A percentile compares a stretch with the other conserved stretches of the same genome.
These are phyloP conservation scores for Spea multiplicata DNA, from an alignment of 2,113 vertebrate genomes.

Conservation along the genomic window DNA sequence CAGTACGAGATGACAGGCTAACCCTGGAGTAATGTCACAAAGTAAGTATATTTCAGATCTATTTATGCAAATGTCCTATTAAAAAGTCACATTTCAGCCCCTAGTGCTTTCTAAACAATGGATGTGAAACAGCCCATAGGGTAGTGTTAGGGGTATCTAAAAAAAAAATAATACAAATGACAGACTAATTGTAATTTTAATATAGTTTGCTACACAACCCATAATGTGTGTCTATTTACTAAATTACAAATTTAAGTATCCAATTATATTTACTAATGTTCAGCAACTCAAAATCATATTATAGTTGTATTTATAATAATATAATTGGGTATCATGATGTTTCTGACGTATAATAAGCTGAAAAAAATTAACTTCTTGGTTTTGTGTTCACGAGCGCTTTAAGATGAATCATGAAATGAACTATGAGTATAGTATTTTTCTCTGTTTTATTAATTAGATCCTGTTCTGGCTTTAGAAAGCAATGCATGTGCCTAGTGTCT, in stretches of 20 bases:
- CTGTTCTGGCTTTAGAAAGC: background rate
- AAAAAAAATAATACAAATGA: conserved; percentile 59
- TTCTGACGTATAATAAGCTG: too few relatives aligned
- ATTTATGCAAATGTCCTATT: conserved; percentile 77
- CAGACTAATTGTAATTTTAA: background rate
- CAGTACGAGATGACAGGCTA: conserved; percentile 65
- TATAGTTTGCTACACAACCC: background rate
- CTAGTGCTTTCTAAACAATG: conserved; percentile 71
- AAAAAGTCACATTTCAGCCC: conserved; percentile 67
- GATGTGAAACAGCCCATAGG: conserved; percentile 66
- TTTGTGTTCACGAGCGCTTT: background rate
- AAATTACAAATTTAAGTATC: too few relatives aligned
- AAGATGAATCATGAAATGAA: background rate
- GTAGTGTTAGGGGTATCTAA: conserved; percentile 59
- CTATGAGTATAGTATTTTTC: background rate
- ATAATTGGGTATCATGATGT: too few relatives aligned
- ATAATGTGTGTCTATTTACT: background rate
- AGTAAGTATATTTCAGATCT: conserved; percentile 70
- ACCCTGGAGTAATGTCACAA: conserved; percentile 67
- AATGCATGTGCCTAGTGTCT: background rate
- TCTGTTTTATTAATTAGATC: conserved; percentile 3
- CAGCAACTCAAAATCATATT: too few relatives aligned
- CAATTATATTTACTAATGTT: too few relatives aligned
- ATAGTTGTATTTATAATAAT: too few relatives aligned
- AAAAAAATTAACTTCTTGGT: too few relatives aligned